Evolutionary conservation across 2,797 vertebrate species (phyloP).

Genomic region (Sebastes cheni): DNA sequence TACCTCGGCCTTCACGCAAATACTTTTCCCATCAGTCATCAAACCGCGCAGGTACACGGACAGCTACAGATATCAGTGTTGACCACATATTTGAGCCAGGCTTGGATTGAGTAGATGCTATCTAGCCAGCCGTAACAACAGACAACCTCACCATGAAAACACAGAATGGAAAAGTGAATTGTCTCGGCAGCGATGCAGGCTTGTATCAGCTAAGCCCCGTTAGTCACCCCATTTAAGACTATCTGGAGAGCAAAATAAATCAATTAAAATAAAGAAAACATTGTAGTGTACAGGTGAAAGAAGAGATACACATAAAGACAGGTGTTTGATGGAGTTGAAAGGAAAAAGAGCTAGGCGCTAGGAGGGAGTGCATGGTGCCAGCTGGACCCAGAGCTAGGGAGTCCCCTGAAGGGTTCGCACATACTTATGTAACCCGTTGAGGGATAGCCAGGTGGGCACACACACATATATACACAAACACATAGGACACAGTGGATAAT

Average conservation of each 20-base stretch:
- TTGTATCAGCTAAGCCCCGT: slow-evolving; percentile 41
- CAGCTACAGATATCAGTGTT: slow-evolving; percentile 37
- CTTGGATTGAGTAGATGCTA: slow-evolving; percentile 44
- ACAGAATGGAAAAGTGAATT: slow-evolving; percentile 46
- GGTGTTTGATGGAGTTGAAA: slow-evolving; percentile 55
- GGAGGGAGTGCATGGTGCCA: slow-evolving; percentile 40
- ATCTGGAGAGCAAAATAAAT: slow-evolving; percentile 58
- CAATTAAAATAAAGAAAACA: slow-evolving; percentile 55
- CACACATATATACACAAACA: slow-evolving; percentile 21
- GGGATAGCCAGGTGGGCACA: slow-evolving; percentile 57
- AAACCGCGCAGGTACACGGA: slow-evolving; percentile 31
- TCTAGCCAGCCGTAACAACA: slow-evolving; percentile 40
- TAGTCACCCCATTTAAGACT: slow-evolving; percentile 55
- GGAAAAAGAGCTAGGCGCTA: slow-evolving; percentile 11
- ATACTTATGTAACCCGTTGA: slow-evolving; percentile 65
- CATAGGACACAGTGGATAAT: slow-evolving; percentile 34
- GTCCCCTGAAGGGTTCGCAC: slow-evolving; percentile 58
- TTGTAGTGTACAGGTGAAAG: slow-evolving; percentile 15
- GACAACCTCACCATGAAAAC: slow-evolving; percentile 63
- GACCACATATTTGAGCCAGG: slow-evolving; percentile 41
- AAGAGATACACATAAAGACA: slow-evolving; percentile 44
- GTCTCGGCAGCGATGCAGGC: slow-evolving; percentile 20
- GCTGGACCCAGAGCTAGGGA: slow-evolving; percentile 57
- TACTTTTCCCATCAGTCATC: slow-evolving; percentile 65
- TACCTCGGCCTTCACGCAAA: slow-evolving; percentile 56